Conservation (phyloP, 2,888 invertebrate species). For the Escarpia spicata region DNA sequence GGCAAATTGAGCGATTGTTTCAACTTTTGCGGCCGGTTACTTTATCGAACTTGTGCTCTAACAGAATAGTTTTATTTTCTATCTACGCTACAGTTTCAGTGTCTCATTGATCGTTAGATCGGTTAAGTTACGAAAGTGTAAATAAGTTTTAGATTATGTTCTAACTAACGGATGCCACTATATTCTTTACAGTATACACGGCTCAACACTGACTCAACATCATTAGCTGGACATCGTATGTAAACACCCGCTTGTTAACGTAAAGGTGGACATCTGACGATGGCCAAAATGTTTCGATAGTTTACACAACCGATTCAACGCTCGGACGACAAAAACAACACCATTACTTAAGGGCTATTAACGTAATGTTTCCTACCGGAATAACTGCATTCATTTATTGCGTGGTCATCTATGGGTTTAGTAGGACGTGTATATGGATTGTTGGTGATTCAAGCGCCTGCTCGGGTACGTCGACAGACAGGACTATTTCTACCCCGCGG, state of each 20-base stretch:
- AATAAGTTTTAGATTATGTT: no score
- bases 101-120: no score
- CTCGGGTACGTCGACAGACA: not conserved
- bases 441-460: not conserved
- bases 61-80: no score
- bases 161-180: no score
- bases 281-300: not conserved
- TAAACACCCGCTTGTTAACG: not conserved
- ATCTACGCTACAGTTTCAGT: no score
- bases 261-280: not conserved
- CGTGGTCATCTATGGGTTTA: not conserved
- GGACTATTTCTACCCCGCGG: not conserved
- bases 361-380: not conserved
- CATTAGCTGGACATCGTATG: not conserved
- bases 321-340: not conserved
- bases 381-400: not conserved
- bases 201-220: not conserved
- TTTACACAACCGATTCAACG: not conserved
- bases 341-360: not conserved
- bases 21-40: no score
- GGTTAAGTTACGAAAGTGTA: no score
- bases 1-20: no score
- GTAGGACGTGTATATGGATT: not conserved
- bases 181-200: not conserved
- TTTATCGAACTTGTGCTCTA: no score